Evolutionary conservation across 2,113 vertebrate genomes (phyloP).

Genomic region (Trachemys scripta): DNA sequence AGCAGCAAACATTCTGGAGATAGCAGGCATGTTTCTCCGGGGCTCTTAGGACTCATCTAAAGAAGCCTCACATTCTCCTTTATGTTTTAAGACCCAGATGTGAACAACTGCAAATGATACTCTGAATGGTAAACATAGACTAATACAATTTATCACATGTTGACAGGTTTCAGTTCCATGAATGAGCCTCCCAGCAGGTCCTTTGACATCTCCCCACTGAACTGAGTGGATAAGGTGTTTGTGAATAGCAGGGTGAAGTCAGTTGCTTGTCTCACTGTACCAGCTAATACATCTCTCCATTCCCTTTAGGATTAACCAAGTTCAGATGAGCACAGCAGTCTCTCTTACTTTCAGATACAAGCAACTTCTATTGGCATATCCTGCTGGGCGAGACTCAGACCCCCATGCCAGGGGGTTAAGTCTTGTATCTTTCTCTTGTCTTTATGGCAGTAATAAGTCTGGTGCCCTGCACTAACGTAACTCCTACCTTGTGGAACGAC

Average conservation of each 20-base stretch:
- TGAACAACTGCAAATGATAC: constrained; percentile 35
- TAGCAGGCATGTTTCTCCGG: background rate
- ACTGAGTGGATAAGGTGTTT: background rate
- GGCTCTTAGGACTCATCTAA: constrained; percentile 3
- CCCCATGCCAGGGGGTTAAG: background rate
- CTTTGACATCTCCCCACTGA: constrained; percentile 49
- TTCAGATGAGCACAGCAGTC: background rate
- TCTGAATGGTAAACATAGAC: constrained; percentile 60
- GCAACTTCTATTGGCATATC: background rate
- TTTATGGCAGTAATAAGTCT: background rate
- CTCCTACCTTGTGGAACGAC: constrained; percentile 23
- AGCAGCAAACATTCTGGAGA: background rate
- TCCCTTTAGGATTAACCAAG: background rate
- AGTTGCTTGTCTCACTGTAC: background rate
- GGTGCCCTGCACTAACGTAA: background rate
- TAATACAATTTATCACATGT: constrained; percentile 67
- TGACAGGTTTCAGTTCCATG: constrained; percentile 57
- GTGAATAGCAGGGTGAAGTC: background rate
- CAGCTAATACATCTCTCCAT: background rate
- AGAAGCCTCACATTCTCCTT: constrained; percentile 58
- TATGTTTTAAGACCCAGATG: constrained; percentile 49
- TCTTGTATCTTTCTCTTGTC: background rate
- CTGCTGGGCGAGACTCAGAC: background rate
- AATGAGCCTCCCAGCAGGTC: constrained; percentile 35
- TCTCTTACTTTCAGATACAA: background rate